Percentiles rank a stretch among this genome's conserved stretches.
Evolutionary conservation across 2,888 invertebrate species (phyloP).

Genomic region (Torymus aiolomorphi): DNA sequence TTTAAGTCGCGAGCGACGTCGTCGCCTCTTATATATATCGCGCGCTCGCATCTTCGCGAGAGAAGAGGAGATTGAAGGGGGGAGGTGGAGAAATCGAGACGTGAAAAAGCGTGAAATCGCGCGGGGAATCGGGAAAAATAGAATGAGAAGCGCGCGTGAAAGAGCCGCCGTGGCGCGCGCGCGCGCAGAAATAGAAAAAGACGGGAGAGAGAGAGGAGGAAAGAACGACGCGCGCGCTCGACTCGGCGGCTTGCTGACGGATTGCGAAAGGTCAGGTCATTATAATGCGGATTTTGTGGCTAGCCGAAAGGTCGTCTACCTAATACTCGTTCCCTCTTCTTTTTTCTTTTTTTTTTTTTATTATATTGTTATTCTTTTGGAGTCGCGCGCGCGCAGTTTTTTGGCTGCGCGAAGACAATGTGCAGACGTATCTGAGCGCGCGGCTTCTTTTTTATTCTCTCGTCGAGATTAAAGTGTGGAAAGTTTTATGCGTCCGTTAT

Average conservation of each 20-base stretch:
- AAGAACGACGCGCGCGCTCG: neutral
- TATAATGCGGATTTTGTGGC: constrained; percentile 6
- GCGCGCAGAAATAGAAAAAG: neutral
- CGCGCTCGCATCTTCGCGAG: no score
- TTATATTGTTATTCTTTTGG: neutral
- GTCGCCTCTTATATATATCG: no score
- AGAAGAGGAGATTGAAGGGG: no score
- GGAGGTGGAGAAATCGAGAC: no score
- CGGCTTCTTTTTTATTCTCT: neutral
- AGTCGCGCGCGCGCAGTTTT: neutral
- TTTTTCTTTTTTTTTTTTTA: neutral
- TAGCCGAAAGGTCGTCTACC: constrained; percentile 13
- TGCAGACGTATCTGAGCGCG: neutral
- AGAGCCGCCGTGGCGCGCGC: no score
- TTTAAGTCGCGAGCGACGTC: no score
- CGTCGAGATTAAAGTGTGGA: neutral
- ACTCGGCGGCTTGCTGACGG: neutral
- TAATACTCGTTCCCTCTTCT: no score
- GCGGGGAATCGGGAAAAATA: no score
- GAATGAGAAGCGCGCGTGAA: no score
- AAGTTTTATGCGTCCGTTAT: neutral
- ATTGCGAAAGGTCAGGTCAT: constrained; percentile 23
- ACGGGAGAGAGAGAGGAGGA: neutral
- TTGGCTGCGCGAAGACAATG: neutral
- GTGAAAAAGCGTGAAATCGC: no score